phyloP scores from a whole-genome alignment of 2,888 invertebrate genomes.

The Brachyptera risi region DNA sequence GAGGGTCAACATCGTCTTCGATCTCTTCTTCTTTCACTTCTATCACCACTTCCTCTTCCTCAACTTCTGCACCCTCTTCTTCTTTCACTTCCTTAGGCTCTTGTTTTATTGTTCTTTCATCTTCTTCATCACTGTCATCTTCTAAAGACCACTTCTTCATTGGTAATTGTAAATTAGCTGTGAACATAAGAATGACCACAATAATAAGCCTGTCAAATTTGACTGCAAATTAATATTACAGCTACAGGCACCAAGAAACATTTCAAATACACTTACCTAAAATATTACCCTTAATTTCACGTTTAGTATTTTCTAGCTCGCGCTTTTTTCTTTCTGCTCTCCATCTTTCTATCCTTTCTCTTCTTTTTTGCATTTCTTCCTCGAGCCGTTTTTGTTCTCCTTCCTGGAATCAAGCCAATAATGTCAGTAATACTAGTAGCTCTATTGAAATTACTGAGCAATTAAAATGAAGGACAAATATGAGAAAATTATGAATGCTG shows the following conservation, averaged over 20 bases:
- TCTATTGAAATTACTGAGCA: no score
- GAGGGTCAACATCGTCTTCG: constrained; percentile 86
- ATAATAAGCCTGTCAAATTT: not conserved
- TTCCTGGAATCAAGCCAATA: no score
- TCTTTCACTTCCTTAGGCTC: constrained; percentile 40
- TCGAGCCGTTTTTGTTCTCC: constrained; percentile 87
- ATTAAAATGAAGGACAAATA: no score
- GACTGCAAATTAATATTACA: no score
- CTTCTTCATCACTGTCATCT: constrained; percentile 93
- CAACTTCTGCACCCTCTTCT: constrained; percentile 52
- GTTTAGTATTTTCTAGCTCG: constrained; percentile 74
- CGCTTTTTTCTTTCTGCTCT: constrained; percentile 88
- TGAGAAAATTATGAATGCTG: no score
- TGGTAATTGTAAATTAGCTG: constrained; percentile 56
- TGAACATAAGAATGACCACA: not conserved
- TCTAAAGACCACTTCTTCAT: constrained; percentile 92
- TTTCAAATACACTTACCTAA: constrained; percentile 42
- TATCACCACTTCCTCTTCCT: constrained; percentile 41
- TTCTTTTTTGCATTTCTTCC: constrained; percentile 90
- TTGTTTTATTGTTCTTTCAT: constrained; percentile 44
- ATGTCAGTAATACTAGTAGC: no score
- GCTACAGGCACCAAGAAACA: no score
- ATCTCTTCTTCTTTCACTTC: constrained; percentile 58
- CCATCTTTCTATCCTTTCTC: constrained; percentile 95
- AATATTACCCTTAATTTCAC: constrained; percentile 63